Conservation (phyloP, 2,888 invertebrate genomes). For the Cryptus viduatorius region DNA sequence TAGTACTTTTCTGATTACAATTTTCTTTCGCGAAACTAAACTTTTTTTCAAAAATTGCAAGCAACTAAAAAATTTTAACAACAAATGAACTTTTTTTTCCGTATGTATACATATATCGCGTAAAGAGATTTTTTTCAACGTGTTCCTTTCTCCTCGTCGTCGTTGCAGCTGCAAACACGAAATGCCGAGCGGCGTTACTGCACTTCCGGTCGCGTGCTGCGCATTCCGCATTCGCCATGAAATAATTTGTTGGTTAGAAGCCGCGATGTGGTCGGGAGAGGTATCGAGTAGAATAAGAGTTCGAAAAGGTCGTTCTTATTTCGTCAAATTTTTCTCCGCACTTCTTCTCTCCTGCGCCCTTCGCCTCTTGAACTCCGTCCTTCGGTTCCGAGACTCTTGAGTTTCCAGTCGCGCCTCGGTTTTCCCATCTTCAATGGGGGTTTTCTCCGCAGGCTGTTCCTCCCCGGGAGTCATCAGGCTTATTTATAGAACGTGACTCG, state of each 20-base stretch:
- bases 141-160: not conserved
- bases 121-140: not conserved
- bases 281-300: not conserved
- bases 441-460: conserved; percentile 69
- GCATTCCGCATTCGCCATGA: conserved; percentile 38
- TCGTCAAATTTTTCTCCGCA: not conserved
- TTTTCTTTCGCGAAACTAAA: too few relatives aligned
- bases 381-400: not conserved
- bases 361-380: not conserved
- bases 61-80: too few relatives aligned
- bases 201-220: conserved; percentile 52
- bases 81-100: too few relatives aligned
- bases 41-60: too few relatives aligned
- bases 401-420: not conserved
- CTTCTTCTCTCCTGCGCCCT: conserved; percentile 11
- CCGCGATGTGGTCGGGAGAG: not conserved
- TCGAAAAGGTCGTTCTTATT: conserved; percentile 11
- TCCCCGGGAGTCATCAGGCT: conserved; percentile 74
- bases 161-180: not conserved
- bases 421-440: conserved; percentile 35
- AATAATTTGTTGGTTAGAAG: conserved; percentile 37
- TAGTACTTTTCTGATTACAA: too few relatives aligned
- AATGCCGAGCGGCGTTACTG: not conserved
- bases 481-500: conserved; percentile 81
- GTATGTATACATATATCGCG: not conserved